Percentiles rank a stretch among this genome's conserved stretches.
Conservation (phyloP, 2,113 vertebrate genomes). For the Gobiocypris rarus region DNA sequence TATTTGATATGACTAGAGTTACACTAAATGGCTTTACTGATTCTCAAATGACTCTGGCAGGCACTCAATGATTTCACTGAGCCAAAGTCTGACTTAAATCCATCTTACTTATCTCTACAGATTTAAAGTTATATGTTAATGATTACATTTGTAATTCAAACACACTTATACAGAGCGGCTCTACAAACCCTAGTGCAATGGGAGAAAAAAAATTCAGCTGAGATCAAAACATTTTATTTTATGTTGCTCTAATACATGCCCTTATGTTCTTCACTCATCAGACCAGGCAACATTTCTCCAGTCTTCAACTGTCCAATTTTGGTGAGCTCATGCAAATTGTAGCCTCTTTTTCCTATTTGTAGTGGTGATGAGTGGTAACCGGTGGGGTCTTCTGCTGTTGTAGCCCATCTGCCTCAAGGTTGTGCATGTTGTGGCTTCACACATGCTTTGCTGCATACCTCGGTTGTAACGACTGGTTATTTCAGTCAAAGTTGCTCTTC, state of each 20-base stretch:
- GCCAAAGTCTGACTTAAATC: slow-evolving; percentile 18
- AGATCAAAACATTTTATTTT: slow-evolving; percentile 20
- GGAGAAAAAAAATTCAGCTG: neutral
- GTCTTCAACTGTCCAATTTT: no score
- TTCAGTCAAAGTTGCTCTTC: no score
- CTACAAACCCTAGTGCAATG: neutral
- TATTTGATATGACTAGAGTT: slow-evolving; percentile 17
- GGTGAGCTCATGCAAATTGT: no score
- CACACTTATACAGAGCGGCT: slow-evolving; percentile 7
- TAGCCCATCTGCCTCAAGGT: no score
- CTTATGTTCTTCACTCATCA: neutral
- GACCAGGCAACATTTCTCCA: no score
- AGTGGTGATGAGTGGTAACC: no score
- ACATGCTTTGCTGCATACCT: no score
- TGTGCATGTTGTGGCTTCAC: no score
- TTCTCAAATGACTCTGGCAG: slow-evolving; percentile 29
- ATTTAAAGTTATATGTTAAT: slow-evolving; percentile 8
- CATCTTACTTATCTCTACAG: slow-evolving; percentile 6
- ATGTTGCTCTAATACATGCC: neutral
- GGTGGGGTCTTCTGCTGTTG: no score
- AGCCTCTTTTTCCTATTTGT: no score
- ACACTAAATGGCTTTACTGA: neutral
- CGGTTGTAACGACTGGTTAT: no score
- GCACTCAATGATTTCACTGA: neutral
- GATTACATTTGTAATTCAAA: neutral